Evolutionary conservation across 2,797 vertebrate genomes (phyloP).

Genomic region (Ficedula albicollis): DNA sequence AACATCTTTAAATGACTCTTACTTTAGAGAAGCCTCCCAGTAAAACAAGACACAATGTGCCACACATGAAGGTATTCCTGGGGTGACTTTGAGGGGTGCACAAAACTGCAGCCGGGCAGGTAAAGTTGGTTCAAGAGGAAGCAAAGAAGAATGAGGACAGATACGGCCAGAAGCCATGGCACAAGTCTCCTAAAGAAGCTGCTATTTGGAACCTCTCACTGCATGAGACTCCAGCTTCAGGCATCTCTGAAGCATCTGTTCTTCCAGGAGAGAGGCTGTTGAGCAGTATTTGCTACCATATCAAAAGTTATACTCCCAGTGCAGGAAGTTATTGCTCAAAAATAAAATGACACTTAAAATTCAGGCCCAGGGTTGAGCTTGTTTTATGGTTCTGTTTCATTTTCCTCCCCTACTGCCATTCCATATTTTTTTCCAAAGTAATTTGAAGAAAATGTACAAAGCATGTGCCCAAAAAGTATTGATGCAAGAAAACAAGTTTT

Average conservation of each 20-base stretch:
- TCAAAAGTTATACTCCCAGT: background rate
- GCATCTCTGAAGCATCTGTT: conserved; percentile 25
- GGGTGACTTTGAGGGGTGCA: rapidly evolving
- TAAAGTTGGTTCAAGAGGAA: background rate
- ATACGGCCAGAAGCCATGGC: background rate
- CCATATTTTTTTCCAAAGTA: rapidly evolving
- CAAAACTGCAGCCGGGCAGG: background rate
- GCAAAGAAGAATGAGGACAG: background rate
- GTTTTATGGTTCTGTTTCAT: background rate
- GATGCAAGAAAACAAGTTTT: background rate
- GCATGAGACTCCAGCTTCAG: background rate
- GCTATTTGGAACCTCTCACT: background rate
- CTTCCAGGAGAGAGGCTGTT: background rate
- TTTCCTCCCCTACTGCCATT: rapidly evolving
- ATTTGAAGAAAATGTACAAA: background rate
- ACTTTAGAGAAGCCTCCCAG: background rate
- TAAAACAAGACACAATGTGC: background rate
- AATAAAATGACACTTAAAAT: background rate
- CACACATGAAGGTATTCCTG: background rate
- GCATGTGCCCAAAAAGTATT: rapidly evolving
- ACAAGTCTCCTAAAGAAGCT: background rate
- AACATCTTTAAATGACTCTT: background rate
- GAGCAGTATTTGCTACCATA: background rate
- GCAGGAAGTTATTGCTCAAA: background rate
- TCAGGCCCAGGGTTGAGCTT: background rate